These are phyloP conservation scores for Siphlonurus alternatus DNA, from an alignment of 2,888 invertebrate species.

Conservation along the genomic window DNA sequence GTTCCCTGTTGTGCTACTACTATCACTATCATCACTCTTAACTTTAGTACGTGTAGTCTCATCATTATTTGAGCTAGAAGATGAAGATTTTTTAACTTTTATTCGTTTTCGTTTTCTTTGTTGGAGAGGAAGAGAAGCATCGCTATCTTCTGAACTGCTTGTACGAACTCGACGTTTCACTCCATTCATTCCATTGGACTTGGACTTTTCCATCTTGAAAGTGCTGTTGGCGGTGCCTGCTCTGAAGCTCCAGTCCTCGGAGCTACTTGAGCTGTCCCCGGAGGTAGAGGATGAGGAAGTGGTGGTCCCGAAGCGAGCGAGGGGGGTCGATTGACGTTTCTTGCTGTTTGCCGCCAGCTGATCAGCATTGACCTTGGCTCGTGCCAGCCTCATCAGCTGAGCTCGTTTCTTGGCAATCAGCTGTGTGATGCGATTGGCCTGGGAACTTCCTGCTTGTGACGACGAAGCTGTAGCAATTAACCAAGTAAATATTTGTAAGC, in stretches of 20 bases:
- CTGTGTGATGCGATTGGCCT: constrained; percentile 46
- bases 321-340: background rate
- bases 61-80: background rate
- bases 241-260: background rate
- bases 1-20: background rate
- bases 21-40: too few species aligned
- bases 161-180: background rate
- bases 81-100: background rate
- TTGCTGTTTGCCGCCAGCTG: background rate
- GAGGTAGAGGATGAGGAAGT: background rate
- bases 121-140: background rate
- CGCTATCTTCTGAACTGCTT: background rate
- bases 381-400: constrained; percentile 42
- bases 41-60: background rate
- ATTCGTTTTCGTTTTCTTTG: background rate
- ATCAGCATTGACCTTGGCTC: background rate
- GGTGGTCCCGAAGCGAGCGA: background rate
- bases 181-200: background rate
- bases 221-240: background rate
- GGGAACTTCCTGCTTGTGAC: background rate
- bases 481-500: too few species aligned
- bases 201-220: background rate
- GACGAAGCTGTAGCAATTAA: too few species aligned
- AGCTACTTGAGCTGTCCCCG: background rate
- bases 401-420: constrained; percentile 54